phyloP scores from a whole-genome alignment of 2,888 invertebrate species.

The Drosophila ustulata region DNA sequence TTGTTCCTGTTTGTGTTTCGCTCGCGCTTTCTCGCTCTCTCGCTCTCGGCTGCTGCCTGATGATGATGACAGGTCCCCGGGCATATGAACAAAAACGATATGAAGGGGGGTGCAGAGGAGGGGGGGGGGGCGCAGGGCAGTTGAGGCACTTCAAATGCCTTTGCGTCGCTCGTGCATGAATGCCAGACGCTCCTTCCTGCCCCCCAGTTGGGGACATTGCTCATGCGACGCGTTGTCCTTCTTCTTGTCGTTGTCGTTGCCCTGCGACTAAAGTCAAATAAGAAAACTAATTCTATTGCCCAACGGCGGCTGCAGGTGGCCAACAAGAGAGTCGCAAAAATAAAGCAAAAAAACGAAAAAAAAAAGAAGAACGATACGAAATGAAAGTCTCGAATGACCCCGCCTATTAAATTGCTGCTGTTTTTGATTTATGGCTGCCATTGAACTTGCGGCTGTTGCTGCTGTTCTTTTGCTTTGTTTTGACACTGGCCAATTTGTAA shows the following conservation, averaged over 20 bases:
- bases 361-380: neutral
- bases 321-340: neutral
- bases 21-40: conserved; percentile 4
- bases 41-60: conserved; percentile 16
- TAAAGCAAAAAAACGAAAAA: neutral
- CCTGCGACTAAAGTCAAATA: conserved; percentile 69
- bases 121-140: neutral
- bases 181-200: conserved; percentile 40
- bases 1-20: conserved; percentile 64
- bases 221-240: conserved; percentile 43
- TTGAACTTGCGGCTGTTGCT: conserved; percentile 55
- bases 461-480: conserved; percentile 27
- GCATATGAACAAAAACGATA: conserved; percentile 28
- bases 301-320: conserved; percentile 54
- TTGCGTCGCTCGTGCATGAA: conserved; percentile 73
- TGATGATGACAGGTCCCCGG: conserved; percentile 54
- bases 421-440: conserved; percentile 76
- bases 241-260: conserved; percentile 21
- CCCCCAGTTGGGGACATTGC: conserved; percentile 46
- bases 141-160: conserved; percentile 45
- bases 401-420: conserved; percentile 60
- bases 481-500: conserved; percentile 69
- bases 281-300: conserved; percentile 74
- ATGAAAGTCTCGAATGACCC: conserved; percentile 33
- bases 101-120: neutral